Evolutionary conservation across 1,140 invertebrate genomes (phyloP), one percentile per base, ranked within the genome.

Genomic region (Steinernema khuongi): DNA sequence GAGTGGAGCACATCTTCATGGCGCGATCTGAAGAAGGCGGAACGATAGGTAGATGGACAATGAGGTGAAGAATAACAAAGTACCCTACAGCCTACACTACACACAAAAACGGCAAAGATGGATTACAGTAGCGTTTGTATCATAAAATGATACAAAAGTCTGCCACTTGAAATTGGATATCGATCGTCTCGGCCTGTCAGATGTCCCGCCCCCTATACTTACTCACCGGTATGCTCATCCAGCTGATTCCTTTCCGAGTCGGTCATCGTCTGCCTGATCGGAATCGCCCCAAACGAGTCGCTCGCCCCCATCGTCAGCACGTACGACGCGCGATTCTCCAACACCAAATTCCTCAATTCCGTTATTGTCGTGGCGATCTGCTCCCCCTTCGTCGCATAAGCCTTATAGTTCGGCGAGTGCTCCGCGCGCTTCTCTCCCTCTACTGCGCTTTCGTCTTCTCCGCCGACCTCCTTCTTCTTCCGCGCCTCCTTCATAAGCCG

Each of bases 311-410:
- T 60, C 50, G 50, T 60, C 11, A 79, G 71, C 31, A 81, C 70
- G 50, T 81, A 81, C 7, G 69, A 67, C 60, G 81, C 73, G 7
- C 80, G 80, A 30, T 79, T 83, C 18, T 81, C 75, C 36, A 83
- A 44, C 19, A 81, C 76, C 19, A 83, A 67, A 66, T 81, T 74
- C 31, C 81, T 68, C 26, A 81, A 70, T 71, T 83, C 81, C 1
- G 50, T 81, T 30, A 81, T 78, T 44, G 80, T 69, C 29, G 30
- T 66, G 4, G 77, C 26, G 50, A 81, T 80, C 44, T 81, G 66
- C 32, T 67, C 33, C n/a, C 79, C 75, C 28, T 81, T 75, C 2
- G 31, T 28, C n/a, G 77, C 70, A 41, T 81, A 81, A 17, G 74
- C 30, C 1, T 31, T 19, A 28, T 74, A 81, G 50, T 77, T 80